Conservation (phyloP, 2,888 invertebrate species). For the Flexamia atlantica region DNA sequence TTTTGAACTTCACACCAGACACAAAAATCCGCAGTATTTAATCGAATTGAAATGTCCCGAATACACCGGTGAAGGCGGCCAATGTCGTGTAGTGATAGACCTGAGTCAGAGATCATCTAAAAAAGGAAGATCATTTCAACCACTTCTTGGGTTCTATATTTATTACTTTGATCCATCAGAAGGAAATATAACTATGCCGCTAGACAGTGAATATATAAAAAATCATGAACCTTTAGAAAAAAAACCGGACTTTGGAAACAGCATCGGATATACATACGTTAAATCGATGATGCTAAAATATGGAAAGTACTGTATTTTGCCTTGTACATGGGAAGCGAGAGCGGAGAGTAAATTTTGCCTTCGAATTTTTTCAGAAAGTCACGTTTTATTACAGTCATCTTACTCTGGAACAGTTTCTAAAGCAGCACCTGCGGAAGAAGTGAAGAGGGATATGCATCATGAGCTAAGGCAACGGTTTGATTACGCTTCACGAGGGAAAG, state of each 20-base stretch:
- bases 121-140: neutral
- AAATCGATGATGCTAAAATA: too few species aligned
- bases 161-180: neutral
- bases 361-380: too few species aligned
- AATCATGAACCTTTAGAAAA: neutral
- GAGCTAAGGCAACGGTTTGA: too few species aligned
- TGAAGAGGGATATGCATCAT: too few species aligned
- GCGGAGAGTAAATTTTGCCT: too few species aligned
- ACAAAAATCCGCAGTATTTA: neutral
- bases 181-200: neutral
- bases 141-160: neutral
- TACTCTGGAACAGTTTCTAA: too few species aligned
- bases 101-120: neutral
- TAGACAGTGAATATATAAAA: neutral
- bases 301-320: too few species aligned
- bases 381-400: too few species aligned
- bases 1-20: neutral
- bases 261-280: too few species aligned
- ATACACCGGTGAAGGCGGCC: neutral
- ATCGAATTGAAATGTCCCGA: neutral
- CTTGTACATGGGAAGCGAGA: too few species aligned
- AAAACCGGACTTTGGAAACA: neutral
- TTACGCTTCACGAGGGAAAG: too few species aligned
- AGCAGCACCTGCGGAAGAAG: too few species aligned
- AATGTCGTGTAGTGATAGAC: neutral